Evolutionary conservation across 1,140 invertebrate species (phyloP).

Genomic region (Eumaeus atala): DNA sequence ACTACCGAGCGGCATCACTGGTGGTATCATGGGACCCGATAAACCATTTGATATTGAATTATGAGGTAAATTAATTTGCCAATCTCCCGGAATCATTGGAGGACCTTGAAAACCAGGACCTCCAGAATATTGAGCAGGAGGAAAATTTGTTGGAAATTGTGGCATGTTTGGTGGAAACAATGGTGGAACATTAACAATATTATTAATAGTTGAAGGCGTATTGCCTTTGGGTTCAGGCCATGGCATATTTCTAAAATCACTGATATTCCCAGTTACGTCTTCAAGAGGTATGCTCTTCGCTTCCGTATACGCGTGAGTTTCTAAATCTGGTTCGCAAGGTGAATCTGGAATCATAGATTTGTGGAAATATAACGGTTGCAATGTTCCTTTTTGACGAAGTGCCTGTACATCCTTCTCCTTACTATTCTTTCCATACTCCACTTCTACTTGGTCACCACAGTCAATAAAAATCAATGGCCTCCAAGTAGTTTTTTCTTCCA

Average conservation of each 20-base stretch:
- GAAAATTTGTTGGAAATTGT: conserved; percentile 65
- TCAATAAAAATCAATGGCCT: conserved; percentile 81
- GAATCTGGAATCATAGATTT: conserved; percentile 90
- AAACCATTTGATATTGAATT: conserved; percentile 44
- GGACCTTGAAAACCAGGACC: conserved; percentile 54
- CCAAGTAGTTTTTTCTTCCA: conserved; percentile 86
- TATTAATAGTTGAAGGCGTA: conserved; percentile 53
- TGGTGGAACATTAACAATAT: conserved; percentile 63
- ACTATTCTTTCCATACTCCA: conserved; percentile 85
- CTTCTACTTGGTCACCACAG: conserved; percentile 76
- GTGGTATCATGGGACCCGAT: conserved; percentile 36
- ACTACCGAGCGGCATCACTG: conserved; percentile 32
- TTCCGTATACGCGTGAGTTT: conserved; percentile 83
- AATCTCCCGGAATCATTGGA: conserved; percentile 54
- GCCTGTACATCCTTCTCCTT: conserved; percentile 90
- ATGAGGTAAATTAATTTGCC: conserved; percentile 53
- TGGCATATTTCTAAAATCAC: conserved; percentile 81
- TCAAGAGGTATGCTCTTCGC: conserved; percentile 90
- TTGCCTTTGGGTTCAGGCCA: conserved; percentile 87
- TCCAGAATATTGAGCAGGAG: conserved; percentile 51
- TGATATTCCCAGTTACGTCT: conserved; percentile 87
- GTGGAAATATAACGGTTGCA: conserved; percentile 91
- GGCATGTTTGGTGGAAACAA: conserved; percentile 71
- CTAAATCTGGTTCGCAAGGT: conserved; percentile 88
- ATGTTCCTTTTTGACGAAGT: conserved; percentile 86